These are phyloP conservation scores for Hippolais icterina DNA, from an alignment of 2,113 vertebrate genomes.

Conservation along the genomic window DNA sequence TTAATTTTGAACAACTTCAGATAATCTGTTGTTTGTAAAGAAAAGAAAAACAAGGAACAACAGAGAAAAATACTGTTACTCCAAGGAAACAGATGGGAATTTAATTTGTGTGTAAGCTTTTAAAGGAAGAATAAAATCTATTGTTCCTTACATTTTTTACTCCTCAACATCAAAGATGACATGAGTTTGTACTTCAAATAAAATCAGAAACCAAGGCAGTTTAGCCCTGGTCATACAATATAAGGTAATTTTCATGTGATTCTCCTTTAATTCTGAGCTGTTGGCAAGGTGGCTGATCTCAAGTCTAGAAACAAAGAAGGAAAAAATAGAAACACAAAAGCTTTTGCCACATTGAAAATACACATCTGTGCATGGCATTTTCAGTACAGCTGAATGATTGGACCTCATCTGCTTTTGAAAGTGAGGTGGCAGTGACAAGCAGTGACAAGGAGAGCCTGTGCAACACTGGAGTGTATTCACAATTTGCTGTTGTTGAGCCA, in stretches of 20 bases:
- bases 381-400: neutral
- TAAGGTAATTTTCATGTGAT: neutral
- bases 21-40: neutral
- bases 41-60: neutral
- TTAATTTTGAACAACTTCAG: constrained; percentile 16
- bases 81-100: neutral
- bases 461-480: neutral
- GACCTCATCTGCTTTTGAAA: neutral
- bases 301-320: neutral
- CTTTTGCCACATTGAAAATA: neutral
- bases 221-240: neutral
- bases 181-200: neutral
- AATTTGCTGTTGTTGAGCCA: neutral
- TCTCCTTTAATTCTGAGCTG: neutral
- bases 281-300: neutral
- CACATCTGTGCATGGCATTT: neutral
- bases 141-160: neutral
- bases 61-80: neutral
- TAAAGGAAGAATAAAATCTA: neutral
- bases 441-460: neutral
- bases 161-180: neutral
- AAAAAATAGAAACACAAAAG: neutral
- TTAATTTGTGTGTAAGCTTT: constrained; percentile 41
- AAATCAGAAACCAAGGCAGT: neutral
- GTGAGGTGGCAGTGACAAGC: neutral